phyloP scores from a whole-genome alignment of 2,113 vertebrate species.

The Martes martes region DNA sequence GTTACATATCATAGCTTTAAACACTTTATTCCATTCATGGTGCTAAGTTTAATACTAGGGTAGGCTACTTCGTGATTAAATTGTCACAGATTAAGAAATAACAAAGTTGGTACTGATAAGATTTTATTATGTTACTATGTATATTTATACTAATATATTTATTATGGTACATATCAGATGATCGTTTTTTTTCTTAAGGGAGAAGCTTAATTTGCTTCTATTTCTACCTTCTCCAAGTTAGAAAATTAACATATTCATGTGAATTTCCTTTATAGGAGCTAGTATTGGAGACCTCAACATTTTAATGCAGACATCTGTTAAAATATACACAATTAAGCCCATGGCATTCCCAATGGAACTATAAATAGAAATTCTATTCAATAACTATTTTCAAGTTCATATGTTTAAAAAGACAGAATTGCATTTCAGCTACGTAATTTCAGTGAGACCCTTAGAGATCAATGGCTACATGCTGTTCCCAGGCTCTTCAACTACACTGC shows the following conservation, averaged over 20 bases:
- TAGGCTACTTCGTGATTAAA: neutral
- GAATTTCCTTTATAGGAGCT: neutral
- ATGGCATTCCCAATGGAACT: neutral
- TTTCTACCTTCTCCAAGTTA: neutral
- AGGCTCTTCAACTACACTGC: neutral
- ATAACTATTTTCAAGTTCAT: neutral
- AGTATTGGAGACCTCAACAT: neutral
- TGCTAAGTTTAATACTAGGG: neutral
- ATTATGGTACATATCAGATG: neutral
- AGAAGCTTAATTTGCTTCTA: neutral
- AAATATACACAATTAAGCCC: neutral
- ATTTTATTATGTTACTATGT: neutral
- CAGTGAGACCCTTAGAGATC: neutral
- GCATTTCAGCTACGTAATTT: neutral
- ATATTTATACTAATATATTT: neutral
- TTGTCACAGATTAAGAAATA: neutral
- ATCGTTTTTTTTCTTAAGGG: neutral
- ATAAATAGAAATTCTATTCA: neutral
- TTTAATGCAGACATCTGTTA: neutral
- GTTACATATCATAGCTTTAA: neutral
- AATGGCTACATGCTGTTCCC: too few relatives aligned
- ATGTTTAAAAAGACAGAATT: neutral
- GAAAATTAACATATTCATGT: neutral
- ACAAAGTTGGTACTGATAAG: neutral
- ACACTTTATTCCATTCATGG: neutral